A percentile compares a stretch with the other conserved stretches of the same genome.
Evolutionary conservation across 35 echinoderm and acorn worm species (phyloP).

Genomic region (Chiridota heheva): DNA sequence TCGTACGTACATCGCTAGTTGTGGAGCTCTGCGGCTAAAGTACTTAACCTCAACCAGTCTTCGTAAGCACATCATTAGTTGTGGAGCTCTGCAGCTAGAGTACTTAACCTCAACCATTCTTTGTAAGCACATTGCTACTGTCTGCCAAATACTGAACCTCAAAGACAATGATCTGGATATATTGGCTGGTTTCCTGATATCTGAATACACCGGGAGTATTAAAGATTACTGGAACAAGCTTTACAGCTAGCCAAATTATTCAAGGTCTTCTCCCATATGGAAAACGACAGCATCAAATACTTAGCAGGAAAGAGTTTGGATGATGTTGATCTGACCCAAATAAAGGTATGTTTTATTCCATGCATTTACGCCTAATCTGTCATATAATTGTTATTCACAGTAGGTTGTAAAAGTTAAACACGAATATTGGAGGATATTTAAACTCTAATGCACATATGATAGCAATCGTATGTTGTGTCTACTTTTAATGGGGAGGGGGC

Average conservation of each 20-base stretch:
- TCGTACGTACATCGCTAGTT: too few relatives aligned
- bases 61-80: too few relatives aligned
- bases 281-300: constrained; percentile 9
- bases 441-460: too few relatives aligned
- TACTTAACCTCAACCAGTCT: too few relatives aligned
- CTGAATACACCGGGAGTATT: not conserved
- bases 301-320: not conserved
- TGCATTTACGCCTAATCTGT: not conserved
- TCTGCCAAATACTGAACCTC: constrained; percentile 67
- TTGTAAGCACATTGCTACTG: constrained; percentile 78
- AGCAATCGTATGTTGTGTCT: too few relatives aligned
- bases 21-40: too few relatives aligned
- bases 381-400: too few relatives aligned
- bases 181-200: constrained; percentile 63
- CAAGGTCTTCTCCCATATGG: constrained; percentile 37
- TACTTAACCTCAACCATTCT: too few relatives aligned
- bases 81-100: too few relatives aligned
- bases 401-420: too few relatives aligned
- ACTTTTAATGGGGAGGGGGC: too few relatives aligned
- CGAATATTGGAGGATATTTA: too few relatives aligned
- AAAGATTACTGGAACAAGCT: constrained; percentile 15
- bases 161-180: constrained; percentile 72
- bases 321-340: constrained; percentile 15
- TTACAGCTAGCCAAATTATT: constrained; percentile 51
- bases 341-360: not conserved